Evolutionary conservation across 2,888 invertebrate species (phyloP), one percentile per base, ranked within the genome.

Genomic region (Melikaiella ostensackeni): DNA sequence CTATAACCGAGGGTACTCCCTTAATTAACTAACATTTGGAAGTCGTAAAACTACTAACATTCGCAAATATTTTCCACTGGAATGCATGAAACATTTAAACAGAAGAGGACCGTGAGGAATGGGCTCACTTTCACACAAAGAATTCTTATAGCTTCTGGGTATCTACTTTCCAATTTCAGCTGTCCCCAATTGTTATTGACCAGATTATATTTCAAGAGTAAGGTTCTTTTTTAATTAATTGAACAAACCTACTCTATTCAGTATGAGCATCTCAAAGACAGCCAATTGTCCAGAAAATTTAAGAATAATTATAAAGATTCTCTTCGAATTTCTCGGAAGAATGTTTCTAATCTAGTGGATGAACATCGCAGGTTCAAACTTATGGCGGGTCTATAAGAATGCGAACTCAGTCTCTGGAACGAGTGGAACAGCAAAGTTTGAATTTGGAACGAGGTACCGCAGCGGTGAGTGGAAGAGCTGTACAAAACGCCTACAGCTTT

Each of bases 331-430:
- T 30, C 8, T 38, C 19, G 35, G 16, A 27, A 2, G 16, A 35
- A 42, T 57, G 5, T 64, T 38, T 27, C 27, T 62, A 19, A 66
- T 59, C 35, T 21, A 27, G 46, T 82, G 66, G 80, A 79, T 74
- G 80, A 79, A 78, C 13, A 16, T 75, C 11, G n/a, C 80, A 95
- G 93, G 95, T 95, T 81, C 94, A 96, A 83, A 95, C 95, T 0
- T 95, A 95, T 90, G 96, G 96, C 83, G 97, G 97, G 82, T 96
- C 97, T 83, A 96, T 97, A 81, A 93, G 97, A 81, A 95, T 96
- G 86, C 94, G 96, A 79, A 94, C 95, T 42, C 96, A 96, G 33
- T 96, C 96, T 62, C 92, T 97, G 83, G 97, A 97, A 88, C 94
- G 95, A 76, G 90, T 95, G 77, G 93, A 94, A 82, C 80, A 93